Conservation (phyloP, 2,113 vertebrate genomes). For the Nothoprocta pentlandii region DNA sequence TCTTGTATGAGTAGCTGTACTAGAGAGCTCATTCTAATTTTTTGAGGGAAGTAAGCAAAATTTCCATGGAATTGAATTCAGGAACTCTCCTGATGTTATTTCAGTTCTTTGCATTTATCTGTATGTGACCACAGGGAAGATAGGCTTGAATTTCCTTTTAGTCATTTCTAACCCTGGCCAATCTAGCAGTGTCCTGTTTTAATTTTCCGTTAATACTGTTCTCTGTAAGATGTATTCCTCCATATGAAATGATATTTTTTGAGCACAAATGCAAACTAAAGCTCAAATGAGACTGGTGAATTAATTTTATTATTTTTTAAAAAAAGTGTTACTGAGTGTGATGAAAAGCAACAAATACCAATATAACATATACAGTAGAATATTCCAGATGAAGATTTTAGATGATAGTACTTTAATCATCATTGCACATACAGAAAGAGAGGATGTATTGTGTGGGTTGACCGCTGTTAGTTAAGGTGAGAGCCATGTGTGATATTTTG, state of each 20-base stretch:
- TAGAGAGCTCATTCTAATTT: not conserved
- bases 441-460: not conserved
- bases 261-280: not conserved
- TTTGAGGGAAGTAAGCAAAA: not conserved
- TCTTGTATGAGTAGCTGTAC: not conserved
- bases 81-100: not conserved
- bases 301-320: not conserved
- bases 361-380: not conserved
- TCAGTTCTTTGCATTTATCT: not conserved
- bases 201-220: not conserved
- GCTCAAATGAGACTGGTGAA: not conserved
- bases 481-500: not conserved
- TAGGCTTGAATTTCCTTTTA: not conserved
- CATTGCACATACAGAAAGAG: not conserved
- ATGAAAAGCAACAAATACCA: not conserved
- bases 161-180: not conserved
- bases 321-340: not conserved
- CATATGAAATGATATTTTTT: conserved; percentile 2
- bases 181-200: not conserved
- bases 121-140: not conserved
- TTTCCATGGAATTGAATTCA: not conserved
- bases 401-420: not conserved
- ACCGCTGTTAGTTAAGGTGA: not conserved
- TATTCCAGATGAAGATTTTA: not conserved
- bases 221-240: conserved; percentile 16